Percentiles rank a stretch among this genome's conserved stretches.
phyloP scores from a whole-genome alignment of 2,888 invertebrate genomes.

The Orchesellides sinensis region DNA sequence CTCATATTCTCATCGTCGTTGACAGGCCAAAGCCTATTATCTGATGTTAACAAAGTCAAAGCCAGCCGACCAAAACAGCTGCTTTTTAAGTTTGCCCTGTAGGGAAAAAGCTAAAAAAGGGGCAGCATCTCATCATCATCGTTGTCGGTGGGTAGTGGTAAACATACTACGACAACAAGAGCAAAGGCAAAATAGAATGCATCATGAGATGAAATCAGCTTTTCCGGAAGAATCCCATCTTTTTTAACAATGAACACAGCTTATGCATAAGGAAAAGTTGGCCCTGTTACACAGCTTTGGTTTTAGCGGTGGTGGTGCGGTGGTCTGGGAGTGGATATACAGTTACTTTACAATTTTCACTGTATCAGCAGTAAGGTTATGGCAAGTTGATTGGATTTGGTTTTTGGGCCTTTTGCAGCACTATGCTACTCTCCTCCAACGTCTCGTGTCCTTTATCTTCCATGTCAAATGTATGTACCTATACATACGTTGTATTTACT shows the following conservation, averaged over 20 bases:
- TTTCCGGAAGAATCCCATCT: conserved; percentile 60
- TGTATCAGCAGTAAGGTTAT: neutral
- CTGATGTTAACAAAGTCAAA: conserved; percentile 55
- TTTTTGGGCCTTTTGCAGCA: conserved; percentile 22
- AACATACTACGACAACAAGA: neutral
- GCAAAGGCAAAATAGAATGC: neutral
- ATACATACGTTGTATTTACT: no score
- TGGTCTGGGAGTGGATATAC: neutral
- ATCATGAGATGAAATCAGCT: conserved; percentile 42
- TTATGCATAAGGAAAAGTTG: conserved; percentile 35
- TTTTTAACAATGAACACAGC: conserved; percentile 41
- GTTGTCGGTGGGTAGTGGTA: no score
- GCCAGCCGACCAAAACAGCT: conserved; percentile 62
- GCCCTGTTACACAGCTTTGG: conserved; percentile 24
- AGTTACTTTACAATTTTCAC: neutral
- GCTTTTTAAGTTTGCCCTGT: conserved; percentile 57
- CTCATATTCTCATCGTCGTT: conserved; percentile 38
- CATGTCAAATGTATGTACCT: no score
- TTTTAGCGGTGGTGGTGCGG: conserved; percentile 11
- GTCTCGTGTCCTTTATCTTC: conserved; percentile 9
- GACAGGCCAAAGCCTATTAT: conserved; percentile 59
- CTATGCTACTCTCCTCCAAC: neutral
- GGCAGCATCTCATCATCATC: no score
- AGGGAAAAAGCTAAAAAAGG: conserved; percentile 36
- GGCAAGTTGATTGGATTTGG: conserved; percentile 40